Conservation (phyloP, 2,888 invertebrate genomes). For the Opisthograptis luteolata region DNA sequence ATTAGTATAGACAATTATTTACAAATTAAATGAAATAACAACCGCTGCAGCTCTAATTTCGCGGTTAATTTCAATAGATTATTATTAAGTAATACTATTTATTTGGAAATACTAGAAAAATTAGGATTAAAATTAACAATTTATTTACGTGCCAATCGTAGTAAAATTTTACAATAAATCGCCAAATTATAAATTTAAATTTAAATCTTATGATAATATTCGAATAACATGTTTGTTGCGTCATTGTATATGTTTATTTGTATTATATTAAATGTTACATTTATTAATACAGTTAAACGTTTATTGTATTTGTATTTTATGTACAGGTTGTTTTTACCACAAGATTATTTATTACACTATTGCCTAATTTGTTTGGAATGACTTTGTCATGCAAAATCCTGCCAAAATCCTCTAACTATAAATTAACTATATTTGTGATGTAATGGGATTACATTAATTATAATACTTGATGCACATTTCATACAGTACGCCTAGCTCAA, state of each 20-base stretch:
- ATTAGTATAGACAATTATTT: constrained; percentile 52
- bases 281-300: constrained; percentile 58
- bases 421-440: constrained; percentile 65
- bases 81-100: constrained; percentile 37
- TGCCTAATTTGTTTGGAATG: constrained; percentile 62
- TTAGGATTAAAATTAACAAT: constrained; percentile 42
- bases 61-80: constrained; percentile 36
- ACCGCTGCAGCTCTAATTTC: constrained; percentile 39
- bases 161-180: constrained; percentile 50
- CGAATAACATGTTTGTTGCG: constrained; percentile 50
- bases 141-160: constrained; percentile 71
- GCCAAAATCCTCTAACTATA: constrained; percentile 67
- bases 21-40: constrained; percentile 38
- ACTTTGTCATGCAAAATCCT: constrained; percentile 80
- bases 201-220: constrained; percentile 46
- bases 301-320: constrained; percentile 62
- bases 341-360: constrained; percentile 49
- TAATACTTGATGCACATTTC: constrained; percentile 80
- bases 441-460: constrained; percentile 76
- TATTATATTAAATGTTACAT: constrained; percentile 40
- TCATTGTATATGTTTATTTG: constrained; percentile 57
- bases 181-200: constrained; percentile 33
- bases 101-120: constrained; percentile 55
- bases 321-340: constrained; percentile 59
- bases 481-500: constrained; percentile 81